A percentile compares a stretch with the other conserved stretches of the same genome.
phyloP scores from a whole-genome alignment of 1,140 invertebrate genomes.

The Nilaparvata lugens region DNA sequence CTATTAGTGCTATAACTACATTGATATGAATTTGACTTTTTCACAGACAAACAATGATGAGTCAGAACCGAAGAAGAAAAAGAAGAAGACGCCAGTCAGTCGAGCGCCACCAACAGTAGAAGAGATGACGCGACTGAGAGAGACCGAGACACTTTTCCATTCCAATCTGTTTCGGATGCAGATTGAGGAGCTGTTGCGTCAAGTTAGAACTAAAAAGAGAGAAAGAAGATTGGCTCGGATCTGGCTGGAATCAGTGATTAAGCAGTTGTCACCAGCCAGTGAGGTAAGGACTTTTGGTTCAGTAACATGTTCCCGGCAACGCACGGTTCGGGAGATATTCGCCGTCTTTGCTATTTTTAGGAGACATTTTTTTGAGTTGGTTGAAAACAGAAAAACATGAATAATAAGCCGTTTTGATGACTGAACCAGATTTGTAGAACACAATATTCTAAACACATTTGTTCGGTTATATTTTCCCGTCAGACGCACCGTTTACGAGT shows the following conservation, averaged over 20 bases:
- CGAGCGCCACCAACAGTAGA: conserved; percentile 67
- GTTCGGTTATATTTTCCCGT: too few species aligned
- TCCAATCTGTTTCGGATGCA: conserved; percentile 81
- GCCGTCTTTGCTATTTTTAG: not conserved
- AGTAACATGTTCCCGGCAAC: too few species aligned
- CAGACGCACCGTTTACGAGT: too few species aligned
- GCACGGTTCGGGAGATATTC: not conserved
- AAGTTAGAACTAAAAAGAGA: conserved; percentile 61
- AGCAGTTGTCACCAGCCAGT: conserved; percentile 22
- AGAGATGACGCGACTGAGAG: conserved; percentile 69
- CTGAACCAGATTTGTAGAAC: not conserved
- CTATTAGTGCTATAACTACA: too few species aligned
- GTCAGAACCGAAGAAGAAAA: conserved; percentile 19
- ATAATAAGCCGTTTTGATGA: too few species aligned
- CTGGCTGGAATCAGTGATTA: conserved; percentile 51
- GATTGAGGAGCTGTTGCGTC: conserved; percentile 67
- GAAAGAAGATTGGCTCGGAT: conserved; percentile 45
- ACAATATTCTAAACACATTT: not conserved
- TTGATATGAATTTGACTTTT: too few species aligned
- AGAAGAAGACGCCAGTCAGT: conserved; percentile 14
- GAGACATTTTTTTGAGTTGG: not conserved
- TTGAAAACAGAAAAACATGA: too few species aligned
- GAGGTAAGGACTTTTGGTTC: too few species aligned
- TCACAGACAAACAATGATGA: too few species aligned
- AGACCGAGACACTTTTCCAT: conserved; percentile 80